Evolutionary conservation across 2,113 vertebrate genomes (phyloP), one percentile per base, ranked within the genome.

Genomic region (Haemorhous mexicanus): DNA sequence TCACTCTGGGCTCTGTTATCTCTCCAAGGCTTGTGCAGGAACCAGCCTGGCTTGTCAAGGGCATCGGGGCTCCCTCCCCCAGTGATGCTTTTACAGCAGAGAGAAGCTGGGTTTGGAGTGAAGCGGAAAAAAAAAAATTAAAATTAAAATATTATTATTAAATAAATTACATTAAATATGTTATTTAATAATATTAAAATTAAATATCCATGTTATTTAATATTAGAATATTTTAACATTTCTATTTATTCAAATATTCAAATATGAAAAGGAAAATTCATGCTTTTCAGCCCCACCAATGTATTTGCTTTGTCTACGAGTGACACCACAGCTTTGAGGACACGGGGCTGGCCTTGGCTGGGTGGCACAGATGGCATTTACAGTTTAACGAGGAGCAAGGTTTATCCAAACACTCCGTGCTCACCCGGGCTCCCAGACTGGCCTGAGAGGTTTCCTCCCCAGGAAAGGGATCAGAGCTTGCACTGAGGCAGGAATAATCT

Each of bases 341-440:
- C 76, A 4, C 24, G 37, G 72, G 46, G 76, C 93, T 75, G 28
- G 78, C 20, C 73, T 78, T n/a, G 93, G 87, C 90, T 16, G 12
- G 49, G 53, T 4, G 26, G 82, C 67, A 23, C 94, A 90, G 91
- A 21, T 87, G 73, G 76, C 90, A 94, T 94, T 94, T 92, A 94
- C 86, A 93, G 80, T 81, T 96, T 67, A 89, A 91, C 73, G 9
- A 82, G 87, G 95, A 85, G 20, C 92, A 69, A 82, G 91, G 84
- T 93, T 96, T 94, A 94, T 89, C 93, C 78, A 43, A 81, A 63
- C 86, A 74, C 35, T 3, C 13, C 10, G 32, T 1, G 81, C 87
- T 63, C 20, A 11, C 63, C 3, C 28, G 6, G 7, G 62, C 10
- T 58, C 89, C 84, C 89, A 62, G 93, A 21, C 30, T 26, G 1